phyloP scores from a whole-genome alignment of 2,113 vertebrate species.

The Pituophis catenifer region DNA sequence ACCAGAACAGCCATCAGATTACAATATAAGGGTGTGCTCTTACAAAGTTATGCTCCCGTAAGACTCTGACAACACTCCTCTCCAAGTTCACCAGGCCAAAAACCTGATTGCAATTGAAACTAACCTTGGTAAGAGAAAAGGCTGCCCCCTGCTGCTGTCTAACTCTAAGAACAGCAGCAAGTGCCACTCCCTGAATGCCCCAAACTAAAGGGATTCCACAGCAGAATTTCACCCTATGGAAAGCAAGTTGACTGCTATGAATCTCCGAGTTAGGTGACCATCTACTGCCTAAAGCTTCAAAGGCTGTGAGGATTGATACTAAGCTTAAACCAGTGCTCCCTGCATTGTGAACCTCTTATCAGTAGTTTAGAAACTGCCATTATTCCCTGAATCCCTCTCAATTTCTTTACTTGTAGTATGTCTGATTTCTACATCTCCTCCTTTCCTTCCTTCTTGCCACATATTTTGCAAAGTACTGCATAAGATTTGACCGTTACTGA shows the following conservation, averaged over 20 bases:
- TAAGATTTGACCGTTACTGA: not conserved
- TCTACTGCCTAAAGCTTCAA: conserved; percentile 17
- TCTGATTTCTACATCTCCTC: not conserved
- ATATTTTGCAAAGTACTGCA: not conserved
- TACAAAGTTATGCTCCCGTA: conserved; percentile 21
- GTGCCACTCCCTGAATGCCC: conserved; percentile 41
- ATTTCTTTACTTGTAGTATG: too few species aligned
- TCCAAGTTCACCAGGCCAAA: conserved; percentile 18
- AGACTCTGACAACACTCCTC: conserved; percentile 8
- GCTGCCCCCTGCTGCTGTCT: conserved; percentile 66
- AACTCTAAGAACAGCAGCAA: conserved; percentile 47
- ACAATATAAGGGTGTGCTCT: conserved; percentile 38
- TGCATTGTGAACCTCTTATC: accelerated
- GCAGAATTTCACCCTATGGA: not conserved
- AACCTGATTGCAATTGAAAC: conserved; percentile 32
- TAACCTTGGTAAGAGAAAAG: not conserved
- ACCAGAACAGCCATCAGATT: conserved; percentile 14
- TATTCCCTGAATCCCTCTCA: not conserved
- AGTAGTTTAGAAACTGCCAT: not conserved
- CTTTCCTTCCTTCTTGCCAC: not conserved
- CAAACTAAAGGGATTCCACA: not conserved
- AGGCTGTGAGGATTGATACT: conserved; percentile 27
- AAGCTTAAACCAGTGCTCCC: not conserved
- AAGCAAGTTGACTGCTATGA: not conserved
- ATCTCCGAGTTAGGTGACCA: conserved; percentile 16